phyloP scores from a whole-genome alignment of 2,113 vertebrate species.

The Apeltes quadracus region DNA sequence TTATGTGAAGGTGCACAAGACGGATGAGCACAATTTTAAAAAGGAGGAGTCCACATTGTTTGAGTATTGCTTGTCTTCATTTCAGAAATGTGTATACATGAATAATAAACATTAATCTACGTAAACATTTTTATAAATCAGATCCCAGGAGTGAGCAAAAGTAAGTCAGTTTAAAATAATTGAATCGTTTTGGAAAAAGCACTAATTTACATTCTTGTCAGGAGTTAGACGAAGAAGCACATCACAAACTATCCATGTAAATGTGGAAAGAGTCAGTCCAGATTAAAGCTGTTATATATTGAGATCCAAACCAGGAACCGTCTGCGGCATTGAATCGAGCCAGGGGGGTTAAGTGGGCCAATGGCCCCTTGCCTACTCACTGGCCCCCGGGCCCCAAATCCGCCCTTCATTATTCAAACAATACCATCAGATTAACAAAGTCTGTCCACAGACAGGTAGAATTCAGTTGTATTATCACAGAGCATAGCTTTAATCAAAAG shows the following conservation, averaged over 20 bases:
- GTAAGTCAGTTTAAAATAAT: background rate
- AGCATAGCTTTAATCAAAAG: background rate
- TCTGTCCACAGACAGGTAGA: background rate
- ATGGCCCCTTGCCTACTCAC: background rate
- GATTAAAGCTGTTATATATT: background rate
- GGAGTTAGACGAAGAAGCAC: background rate
- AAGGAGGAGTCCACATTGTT: background rate
- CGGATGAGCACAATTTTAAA: background rate
- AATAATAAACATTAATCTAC: conserved; percentile 6
- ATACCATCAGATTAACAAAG: background rate
- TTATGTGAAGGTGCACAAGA: background rate
- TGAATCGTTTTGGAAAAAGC: background rate
- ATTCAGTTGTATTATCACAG: background rate
- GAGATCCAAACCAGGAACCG: background rate
- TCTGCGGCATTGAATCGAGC: too few species aligned
- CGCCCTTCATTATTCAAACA: too few species aligned
- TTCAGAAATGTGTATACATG: conserved; percentile 10
- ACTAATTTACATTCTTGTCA: background rate
- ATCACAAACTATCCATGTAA: background rate
- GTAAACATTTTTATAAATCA: conserved; percentile 6
- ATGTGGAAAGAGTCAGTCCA: background rate
- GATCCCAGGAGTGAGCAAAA: background rate
- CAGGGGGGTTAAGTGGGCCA: background rate
- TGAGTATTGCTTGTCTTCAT: conserved; percentile 11
- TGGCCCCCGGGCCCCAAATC: background rate